These are phyloP conservation scores for Bubo scandiacus DNA, from an alignment of 2,113 vertebrate species.

Conservation along the genomic window DNA sequence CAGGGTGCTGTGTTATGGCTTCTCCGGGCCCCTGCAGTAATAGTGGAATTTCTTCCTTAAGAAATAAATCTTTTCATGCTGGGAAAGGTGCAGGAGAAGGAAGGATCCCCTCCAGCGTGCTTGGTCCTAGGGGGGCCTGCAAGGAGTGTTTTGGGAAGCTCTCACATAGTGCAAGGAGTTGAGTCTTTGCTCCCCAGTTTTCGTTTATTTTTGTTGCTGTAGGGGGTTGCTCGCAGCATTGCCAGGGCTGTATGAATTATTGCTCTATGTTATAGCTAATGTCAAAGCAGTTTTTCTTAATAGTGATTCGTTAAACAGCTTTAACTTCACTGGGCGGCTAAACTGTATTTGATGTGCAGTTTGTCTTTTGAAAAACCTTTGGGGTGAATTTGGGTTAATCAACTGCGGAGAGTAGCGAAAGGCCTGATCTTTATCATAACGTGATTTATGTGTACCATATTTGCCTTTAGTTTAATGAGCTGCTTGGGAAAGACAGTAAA, in stretches of 20 bases:
- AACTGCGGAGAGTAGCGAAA: not conserved
- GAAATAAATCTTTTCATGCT: not conserved
- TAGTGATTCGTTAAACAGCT: not conserved
- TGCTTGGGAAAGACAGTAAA: not conserved
- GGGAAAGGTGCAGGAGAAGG: not conserved
- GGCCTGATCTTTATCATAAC: not conserved
- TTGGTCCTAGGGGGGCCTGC: not conserved
- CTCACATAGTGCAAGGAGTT: fast-evolving
- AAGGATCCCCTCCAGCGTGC: not conserved
- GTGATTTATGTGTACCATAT: fast-evolving
- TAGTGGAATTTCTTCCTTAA: fast-evolving
- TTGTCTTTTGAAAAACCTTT: not conserved
- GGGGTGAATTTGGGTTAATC: not conserved
- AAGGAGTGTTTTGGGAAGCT: not conserved
- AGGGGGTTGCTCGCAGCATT: fast-evolving
- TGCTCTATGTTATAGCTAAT: fast-evolving
- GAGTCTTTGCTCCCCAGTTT: fast-evolving
- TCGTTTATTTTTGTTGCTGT: not conserved
- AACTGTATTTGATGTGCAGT: not conserved
- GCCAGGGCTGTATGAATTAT: not conserved
- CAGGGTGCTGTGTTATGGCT: fast-evolving
- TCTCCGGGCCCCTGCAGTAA: too few relatives aligned
- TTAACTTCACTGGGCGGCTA: not conserved
- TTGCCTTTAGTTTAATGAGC: not conserved
- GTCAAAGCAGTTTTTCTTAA: not conserved